Evolutionary conservation across 2,113 vertebrate genomes (phyloP).

Genomic region (Pelobates fuscus): DNA sequence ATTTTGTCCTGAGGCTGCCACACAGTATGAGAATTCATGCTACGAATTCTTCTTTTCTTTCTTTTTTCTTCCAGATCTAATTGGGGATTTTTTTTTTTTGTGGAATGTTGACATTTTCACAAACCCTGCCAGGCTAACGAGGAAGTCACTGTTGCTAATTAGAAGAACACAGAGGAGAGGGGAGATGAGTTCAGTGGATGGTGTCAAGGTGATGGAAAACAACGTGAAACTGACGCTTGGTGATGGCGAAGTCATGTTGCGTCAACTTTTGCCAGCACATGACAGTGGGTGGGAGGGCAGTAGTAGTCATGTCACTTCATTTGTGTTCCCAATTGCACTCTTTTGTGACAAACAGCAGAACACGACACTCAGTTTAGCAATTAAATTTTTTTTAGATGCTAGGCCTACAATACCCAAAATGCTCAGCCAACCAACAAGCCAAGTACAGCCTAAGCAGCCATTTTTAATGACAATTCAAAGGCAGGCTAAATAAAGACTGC

Average conservation of each 20-base stretch:
- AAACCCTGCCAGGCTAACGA: slow-evolving; percentile 47
- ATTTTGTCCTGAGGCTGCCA: slow-evolving; percentile 28
- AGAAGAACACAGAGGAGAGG: slow-evolving; percentile 37
- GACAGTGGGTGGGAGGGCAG: not conserved
- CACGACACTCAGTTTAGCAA: too few relatives aligned
- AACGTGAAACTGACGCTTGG: slow-evolving; percentile 11
- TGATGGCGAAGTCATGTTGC: not conserved
- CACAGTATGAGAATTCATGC: slow-evolving; percentile 27
- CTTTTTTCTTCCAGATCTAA: slow-evolving; percentile 19
- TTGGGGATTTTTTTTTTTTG: slow-evolving; percentile 43
- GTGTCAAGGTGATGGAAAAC: slow-evolving; percentile 33
- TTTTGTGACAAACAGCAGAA: too few relatives aligned
- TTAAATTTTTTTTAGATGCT: too few relatives aligned
- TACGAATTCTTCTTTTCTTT: slow-evolving; percentile 5
- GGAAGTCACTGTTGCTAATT: slow-evolving; percentile 47
- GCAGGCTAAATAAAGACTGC: too few relatives aligned
- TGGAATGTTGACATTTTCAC: slow-evolving; percentile 49
- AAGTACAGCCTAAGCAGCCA: too few relatives aligned
- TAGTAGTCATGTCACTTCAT: not conserved
- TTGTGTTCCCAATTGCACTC: not conserved
- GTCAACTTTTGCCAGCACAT: not conserved
- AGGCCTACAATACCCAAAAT: too few relatives aligned
- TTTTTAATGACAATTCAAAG: too few relatives aligned
- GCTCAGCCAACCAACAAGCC: too few relatives aligned
- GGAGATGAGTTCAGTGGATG: slow-evolving; percentile 19